Evolutionary conservation across 1,140 invertebrate species (phyloP).

Genomic region (Metopolophium dirhodum): DNA sequence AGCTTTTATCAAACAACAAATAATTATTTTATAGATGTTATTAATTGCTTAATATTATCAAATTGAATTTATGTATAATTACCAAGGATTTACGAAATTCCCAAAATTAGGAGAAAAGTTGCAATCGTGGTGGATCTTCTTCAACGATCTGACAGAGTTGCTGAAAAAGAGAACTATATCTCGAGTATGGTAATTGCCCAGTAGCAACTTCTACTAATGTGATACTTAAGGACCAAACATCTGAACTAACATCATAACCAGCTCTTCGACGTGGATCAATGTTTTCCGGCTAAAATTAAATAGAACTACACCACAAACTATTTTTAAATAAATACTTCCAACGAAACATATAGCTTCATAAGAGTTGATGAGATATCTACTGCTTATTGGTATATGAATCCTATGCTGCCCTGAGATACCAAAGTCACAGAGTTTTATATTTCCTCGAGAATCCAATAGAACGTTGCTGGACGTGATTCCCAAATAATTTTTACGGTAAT

Average conservation of each 20-base stretch:
- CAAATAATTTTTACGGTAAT: constrained; percentile 93
- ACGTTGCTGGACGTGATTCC: constrained; percentile 97
- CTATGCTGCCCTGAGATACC: constrained; percentile 93
- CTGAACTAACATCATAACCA: constrained; percentile 92
- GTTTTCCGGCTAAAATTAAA: constrained; percentile 79
- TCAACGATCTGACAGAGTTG: constrained; percentile 95
- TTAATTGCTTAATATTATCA: neutral
- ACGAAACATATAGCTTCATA: constrained; percentile 91
- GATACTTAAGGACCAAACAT: constrained; percentile 94
- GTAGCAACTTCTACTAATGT: constrained; percentile 94
- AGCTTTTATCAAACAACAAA: constrained; percentile 88
- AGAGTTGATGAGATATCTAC: constrained; percentile 76
- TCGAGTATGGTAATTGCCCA: constrained; percentile 92
- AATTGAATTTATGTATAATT: constrained; percentile 62
- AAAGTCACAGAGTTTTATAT: constrained; percentile 98
- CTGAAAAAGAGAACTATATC: constrained; percentile 95
- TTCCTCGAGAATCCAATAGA: constrained; percentile 84
- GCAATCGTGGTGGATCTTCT: constrained; percentile 83
- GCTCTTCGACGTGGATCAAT: constrained; percentile 84
- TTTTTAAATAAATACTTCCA: neutral
- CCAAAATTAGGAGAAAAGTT: constrained; percentile 90
- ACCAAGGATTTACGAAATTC: constrained; percentile 93
- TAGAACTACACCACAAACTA: neutral
- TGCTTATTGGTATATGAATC: constrained; percentile 93
- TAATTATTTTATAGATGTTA: neutral